Base-by-base conservation (phyloP, 2,888 invertebrate genomes). In the Lagria hirta region DNA sequence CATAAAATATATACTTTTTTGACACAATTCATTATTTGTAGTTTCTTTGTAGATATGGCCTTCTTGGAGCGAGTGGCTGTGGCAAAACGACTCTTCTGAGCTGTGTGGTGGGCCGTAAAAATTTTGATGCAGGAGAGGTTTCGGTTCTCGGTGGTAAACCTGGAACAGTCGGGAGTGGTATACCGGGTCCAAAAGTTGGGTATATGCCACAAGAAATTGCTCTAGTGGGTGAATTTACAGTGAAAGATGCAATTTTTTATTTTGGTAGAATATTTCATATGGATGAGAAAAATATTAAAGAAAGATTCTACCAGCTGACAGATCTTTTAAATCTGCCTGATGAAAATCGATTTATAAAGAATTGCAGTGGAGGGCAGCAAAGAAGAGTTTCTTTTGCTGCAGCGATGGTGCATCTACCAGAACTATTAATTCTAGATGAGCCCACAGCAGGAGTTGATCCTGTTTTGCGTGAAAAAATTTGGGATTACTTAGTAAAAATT, bases 381-480 rank as follows among this genome's bases (percentile, higher is more conserved):
- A 73, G 92, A 37, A 74, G 91, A 33, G 83, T 91, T 0, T 91
- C 91, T 0, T 79, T 92, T 48, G 88, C 90, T 0, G 86, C 86
- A 4, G 88, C 91, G 0, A 71, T 92, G 61, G 80, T 92, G 0
- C 90, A 92, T 61, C 84, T 84, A 51, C 91, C 92, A 0, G 86
- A 89, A 62, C 70, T 92, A 21, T 73, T 92, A 15, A 89, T 92
- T 34, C 68, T 92, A 56, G 92, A 92, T 61, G 92, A 92, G 61
- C 91, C 91, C 0, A 92, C 91, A 0, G 91, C 91, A 8, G 91
- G 91, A 0, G 75, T 92, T 42, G 91, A 92, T 71, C 91, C 91
- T 0, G 78, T 91, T 53, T 72, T 95, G 36, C 78, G 91, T 68
- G 86, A 88, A 69, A 82, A 93, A 62, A 94, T 95, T 62, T 95